These are phyloP conservation scores for Cygnus olor DNA, from an alignment of 2,797 vertebrate species.

Conservation along the genomic window DNA sequence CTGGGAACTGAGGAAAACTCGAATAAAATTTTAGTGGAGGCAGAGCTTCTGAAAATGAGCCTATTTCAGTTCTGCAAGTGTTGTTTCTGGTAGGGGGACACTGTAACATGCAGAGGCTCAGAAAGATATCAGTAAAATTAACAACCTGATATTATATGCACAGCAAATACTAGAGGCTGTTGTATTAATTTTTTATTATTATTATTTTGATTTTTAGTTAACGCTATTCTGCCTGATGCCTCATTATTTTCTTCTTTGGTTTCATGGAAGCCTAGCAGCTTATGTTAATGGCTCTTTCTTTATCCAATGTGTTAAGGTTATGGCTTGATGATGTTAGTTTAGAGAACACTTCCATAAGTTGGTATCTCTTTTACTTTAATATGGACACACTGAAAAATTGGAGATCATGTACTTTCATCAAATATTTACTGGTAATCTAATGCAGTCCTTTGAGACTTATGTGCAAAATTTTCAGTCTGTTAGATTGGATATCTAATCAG, in stretches of 20 bases:
- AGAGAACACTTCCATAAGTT: not conserved
- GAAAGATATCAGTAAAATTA: not conserved
- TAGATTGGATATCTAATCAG: not conserved
- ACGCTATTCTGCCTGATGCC: not conserved
- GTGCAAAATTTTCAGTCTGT: not conserved
- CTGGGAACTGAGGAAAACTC: not conserved
- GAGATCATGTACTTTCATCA: not conserved
- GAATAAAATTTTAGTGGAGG: not conserved
- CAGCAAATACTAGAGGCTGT: not conserved
- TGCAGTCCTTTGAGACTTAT: not conserved
- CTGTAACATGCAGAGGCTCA: not conserved
- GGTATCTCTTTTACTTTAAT: not conserved
- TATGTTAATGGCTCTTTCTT: not conserved
- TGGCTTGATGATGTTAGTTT: not conserved
- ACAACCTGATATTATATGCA: not conserved
- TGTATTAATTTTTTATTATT: not conserved
- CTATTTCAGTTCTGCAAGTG: not conserved
- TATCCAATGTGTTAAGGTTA: not conserved
- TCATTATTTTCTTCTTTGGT: not conserved
- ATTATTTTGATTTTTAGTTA: not conserved
- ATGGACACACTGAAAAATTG: not conserved
- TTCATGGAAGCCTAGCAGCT: not conserved
- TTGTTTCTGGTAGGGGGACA: not conserved
- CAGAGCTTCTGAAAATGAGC: not conserved
- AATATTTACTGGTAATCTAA: not conserved